A percentile compares a stretch with the other conserved stretches of the same genome.
Conservation (phyloP, 1,140 invertebrate species). For the Drosophila rufa region DNA sequence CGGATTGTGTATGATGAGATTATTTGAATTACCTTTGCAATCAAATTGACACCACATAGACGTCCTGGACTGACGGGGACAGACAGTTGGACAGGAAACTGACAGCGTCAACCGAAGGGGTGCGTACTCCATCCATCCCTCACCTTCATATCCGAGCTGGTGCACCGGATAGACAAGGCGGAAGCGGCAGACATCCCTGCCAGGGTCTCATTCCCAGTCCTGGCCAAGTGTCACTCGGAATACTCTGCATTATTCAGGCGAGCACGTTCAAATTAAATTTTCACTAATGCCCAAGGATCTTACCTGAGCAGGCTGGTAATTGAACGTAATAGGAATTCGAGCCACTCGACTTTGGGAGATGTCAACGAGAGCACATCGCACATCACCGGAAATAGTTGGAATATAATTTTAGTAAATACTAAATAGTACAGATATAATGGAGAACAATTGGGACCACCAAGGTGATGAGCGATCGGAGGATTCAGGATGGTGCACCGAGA, state of each 20-base stretch:
- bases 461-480: neutral
- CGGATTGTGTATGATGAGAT: slow-evolving; percentile 70
- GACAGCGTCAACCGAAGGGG: slow-evolving; percentile 29
- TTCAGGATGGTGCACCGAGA: neutral
- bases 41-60: slow-evolving; percentile 79
- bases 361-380: neutral
- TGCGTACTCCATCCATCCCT: neutral
- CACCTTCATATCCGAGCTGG: neutral
- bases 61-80: slow-evolving; percentile 53
- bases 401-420: neutral
- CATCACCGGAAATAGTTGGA: slow-evolving; percentile 8
- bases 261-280: slow-evolving; percentile 47
- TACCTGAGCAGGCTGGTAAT: slow-evolving; percentile 48
- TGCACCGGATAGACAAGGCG: slow-evolving; percentile 7
- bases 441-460: slow-evolving; percentile 6
- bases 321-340: slow-evolving; percentile 20
- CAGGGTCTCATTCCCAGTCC: neutral
- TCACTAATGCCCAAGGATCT: slow-evolving; percentile 15
- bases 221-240: slow-evolving; percentile 38
- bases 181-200: slow-evolving; percentile 15
- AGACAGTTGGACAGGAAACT: slow-evolving; percentile 52
- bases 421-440: slow-evolving; percentile 3
- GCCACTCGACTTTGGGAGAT: slow-evolving; percentile 24
- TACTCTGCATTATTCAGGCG: slow-evolving; percentile 29
- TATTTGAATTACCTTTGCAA: slow-evolving; percentile 81